phyloP scores from a whole-genome alignment of 2,113 vertebrate genomes.

The Onychostruthus taczanowskii region DNA sequence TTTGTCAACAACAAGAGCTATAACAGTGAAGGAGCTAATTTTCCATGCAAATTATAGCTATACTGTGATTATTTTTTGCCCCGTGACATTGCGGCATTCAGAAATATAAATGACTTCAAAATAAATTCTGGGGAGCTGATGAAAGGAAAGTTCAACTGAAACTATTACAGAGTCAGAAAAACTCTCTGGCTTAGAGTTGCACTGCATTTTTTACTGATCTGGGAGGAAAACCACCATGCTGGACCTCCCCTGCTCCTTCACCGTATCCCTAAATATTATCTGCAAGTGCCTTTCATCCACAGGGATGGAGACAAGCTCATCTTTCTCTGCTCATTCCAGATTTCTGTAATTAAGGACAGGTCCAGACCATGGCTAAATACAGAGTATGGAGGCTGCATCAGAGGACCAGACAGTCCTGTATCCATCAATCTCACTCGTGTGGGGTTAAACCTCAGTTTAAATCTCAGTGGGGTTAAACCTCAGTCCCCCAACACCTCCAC shows the following conservation, averaged over 20 bases:
- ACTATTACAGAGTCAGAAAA: not conserved
- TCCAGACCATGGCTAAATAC: not conserved
- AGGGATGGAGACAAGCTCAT: not conserved
- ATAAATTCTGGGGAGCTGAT: not conserved
- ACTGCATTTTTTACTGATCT: not conserved
- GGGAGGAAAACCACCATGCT: not conserved
- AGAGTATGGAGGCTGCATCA: not conserved
- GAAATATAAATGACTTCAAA: not conserved
- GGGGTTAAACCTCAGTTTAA: not conserved
- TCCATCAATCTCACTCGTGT: rapidly evolving
- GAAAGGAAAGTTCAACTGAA: not conserved
- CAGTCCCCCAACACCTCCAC: not conserved
- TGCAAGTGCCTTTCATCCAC: not conserved
- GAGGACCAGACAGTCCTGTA: no score
- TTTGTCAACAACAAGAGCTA: not conserved
- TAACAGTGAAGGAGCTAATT: not conserved
- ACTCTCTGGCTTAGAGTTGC: not conserved
- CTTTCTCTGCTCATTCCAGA: not conserved
- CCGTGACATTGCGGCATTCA: not conserved
- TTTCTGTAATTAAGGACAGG: not conserved
- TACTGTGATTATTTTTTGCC: not conserved
- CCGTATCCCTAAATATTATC: not conserved
- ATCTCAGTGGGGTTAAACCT: rapidly evolving
- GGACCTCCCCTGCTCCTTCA: not conserved
- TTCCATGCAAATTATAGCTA: not conserved